Evolutionary conservation across 2,113 vertebrate species (phyloP).

Genomic region (Sorex araneus): DNA sequence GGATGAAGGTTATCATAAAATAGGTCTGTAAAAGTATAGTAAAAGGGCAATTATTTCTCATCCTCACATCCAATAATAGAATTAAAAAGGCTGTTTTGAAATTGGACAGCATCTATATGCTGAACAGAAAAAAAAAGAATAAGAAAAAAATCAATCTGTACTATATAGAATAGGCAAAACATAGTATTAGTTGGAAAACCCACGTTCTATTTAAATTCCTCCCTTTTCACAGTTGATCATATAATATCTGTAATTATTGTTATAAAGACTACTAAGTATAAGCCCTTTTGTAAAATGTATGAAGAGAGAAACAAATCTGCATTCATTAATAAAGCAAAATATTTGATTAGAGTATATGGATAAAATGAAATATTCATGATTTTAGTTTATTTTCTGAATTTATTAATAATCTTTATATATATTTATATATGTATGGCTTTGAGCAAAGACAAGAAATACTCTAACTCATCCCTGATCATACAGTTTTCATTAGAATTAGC

Average conservation of each 20-base stretch:
- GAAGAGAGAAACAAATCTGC: slow-evolving; percentile 49
- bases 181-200: slow-evolving; percentile 16
- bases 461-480: slow-evolving; percentile 89
- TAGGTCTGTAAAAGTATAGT: slow-evolving; percentile 6
- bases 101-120: not conserved
- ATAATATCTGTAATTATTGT: slow-evolving; percentile 50
- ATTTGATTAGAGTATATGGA: slow-evolving; percentile 73
- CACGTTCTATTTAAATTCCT: slow-evolving; percentile 7
- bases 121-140: not conserved
- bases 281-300: slow-evolving; percentile 28
- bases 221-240: not conserved
- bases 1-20: not conserved
- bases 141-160: not conserved
- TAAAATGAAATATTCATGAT: slow-evolving; percentile 86
- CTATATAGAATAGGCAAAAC: not conserved
- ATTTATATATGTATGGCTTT: slow-evolving; percentile 92
- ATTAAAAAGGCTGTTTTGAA: slow-evolving; percentile 38
- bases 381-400: slow-evolving; percentile 89
- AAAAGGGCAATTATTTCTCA: not conserved
- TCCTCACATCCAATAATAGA: not conserved
- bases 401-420: slow-evolving; percentile 91
- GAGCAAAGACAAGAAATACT: slow-evolving; percentile 91
- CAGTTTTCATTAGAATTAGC: slow-evolving; percentile 88
- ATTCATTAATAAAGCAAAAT: slow-evolving; percentile 70
- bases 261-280: slow-evolving; percentile 22